A percentile compares a stretch with the other conserved stretches of the same genome.
phyloP scores from a whole-genome alignment of 2,888 invertebrate species.

The Apoda limacodes region DNA sequence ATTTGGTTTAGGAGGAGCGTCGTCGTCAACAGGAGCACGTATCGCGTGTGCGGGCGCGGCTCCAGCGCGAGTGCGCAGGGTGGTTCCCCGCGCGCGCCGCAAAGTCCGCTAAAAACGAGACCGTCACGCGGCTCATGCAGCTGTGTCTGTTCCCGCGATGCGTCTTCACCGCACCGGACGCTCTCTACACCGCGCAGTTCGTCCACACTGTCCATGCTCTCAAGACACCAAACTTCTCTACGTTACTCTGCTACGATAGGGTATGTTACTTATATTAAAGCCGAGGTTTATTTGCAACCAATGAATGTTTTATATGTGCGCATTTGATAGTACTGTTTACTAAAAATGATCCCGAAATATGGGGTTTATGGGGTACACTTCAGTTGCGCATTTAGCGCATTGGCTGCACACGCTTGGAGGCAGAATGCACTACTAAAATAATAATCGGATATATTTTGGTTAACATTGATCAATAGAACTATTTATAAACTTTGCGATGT shows the following conservation, averaged over 20 bases:
- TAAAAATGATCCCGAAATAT: too few relatives aligned
- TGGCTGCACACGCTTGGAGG: too few relatives aligned
- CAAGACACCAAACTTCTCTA: slow-evolving; percentile 97
- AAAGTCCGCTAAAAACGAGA: slow-evolving; percentile 94
- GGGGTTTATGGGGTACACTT: background rate
- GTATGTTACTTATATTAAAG: slow-evolving; percentile 63
- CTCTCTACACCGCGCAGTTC: slow-evolving; percentile 97
- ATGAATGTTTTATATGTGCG: background rate
- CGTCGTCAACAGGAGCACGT: slow-evolving; percentile 96
- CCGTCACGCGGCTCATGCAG: slow-evolving; percentile 96
- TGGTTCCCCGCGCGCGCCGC: slow-evolving; percentile 90
- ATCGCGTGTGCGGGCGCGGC: slow-evolving; percentile 80
- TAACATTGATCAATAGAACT: too few relatives aligned
- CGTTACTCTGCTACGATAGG: slow-evolving; percentile 96
- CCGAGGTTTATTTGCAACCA: background rate
- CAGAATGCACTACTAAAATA: background rate
- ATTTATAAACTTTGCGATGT: too few relatives aligned
- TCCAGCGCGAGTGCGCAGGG: slow-evolving; percentile 81
- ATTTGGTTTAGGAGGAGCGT: slow-evolving; percentile 86
- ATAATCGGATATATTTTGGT: background rate
- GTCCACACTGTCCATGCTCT: slow-evolving; percentile 95
- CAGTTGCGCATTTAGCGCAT: background rate
- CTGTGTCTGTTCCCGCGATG: slow-evolving; percentile 97
- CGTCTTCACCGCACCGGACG: slow-evolving; percentile 96
- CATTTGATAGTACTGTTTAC: background rate